Evolutionary conservation across 1,140 invertebrate genomes (phyloP), one percentile per base, ranked within the genome.

Genomic region (Atta cephalotes): DNA sequence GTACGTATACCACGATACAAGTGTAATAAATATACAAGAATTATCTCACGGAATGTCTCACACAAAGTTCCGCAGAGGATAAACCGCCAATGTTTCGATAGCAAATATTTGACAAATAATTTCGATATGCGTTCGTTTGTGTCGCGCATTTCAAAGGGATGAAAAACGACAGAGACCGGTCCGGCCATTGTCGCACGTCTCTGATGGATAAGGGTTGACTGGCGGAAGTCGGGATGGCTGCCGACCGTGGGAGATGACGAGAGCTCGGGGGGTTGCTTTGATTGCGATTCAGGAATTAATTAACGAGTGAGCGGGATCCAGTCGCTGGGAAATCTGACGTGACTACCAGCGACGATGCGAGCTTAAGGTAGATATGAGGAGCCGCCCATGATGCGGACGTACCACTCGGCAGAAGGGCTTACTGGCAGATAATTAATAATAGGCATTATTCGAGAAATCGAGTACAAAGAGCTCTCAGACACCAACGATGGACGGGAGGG

Each of bases 201-300:
- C 77, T 85, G 76, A 39, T 28, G 70, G 70, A 84, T 76, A 82
- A 86, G 86, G 88, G 86, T 87, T 87, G 86, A 87, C 51, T 72
- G 79, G 53, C 49, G 58, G 56, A 74, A 76, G 58, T 68, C 35
- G 58, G 56, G 62, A 74, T 35, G 65, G 81, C 60, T 68, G 80
- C 31, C 49, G 70, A 66, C 35, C 58, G 60, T 53, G 56, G 76
- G 56, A 72, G 78, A 71, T 74, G 80, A 84, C 56, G 62, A 81
- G 86, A 80, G 86, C 84, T 89, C 62, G 65, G 87, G 78, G 65
- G 89, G 85, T 87, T 89, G 86, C 90, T 93, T 92, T 92, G 89
- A 93, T 92, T 92, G 92, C 89, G 91, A 92, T 93, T 70, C 91
- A 62, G 87, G 91, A 92, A 93, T 93, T 93, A 92, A 93, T 93